Evolutionary conservation across 2,113 vertebrate genomes (phyloP).

Genomic region (Sarotherodon lohbergeri): DNA sequence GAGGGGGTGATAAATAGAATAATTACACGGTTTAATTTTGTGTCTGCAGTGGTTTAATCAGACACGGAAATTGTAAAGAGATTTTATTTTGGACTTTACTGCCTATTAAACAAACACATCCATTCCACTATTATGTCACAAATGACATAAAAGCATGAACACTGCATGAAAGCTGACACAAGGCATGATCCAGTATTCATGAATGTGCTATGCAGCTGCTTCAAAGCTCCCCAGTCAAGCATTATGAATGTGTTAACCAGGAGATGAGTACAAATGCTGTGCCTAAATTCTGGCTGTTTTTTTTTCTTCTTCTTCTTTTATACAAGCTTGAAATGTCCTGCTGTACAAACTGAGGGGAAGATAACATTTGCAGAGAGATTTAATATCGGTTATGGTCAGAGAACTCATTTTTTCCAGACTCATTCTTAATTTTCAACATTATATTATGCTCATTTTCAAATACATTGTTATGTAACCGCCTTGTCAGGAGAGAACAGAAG

Average conservation of each 20-base stretch:
- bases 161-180: conserved; percentile 55
- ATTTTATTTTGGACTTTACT: conserved; percentile 41
- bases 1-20: neutral
- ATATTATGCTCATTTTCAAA: conserved; percentile 28
- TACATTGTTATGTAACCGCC: conserved; percentile 28
- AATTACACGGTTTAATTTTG: conserved; percentile 7
- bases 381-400: conserved; percentile 12
- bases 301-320: neutral
- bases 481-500: conserved; percentile 33
- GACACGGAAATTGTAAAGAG: conserved; percentile 5
- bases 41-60: conserved; percentile 28
- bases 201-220: conserved; percentile 53
- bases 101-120: conserved; percentile 20
- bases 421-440: conserved; percentile 19
- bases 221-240: conserved; percentile 23
- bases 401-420: neutral
- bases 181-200: conserved; percentile 53
- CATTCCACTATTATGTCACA: conserved; percentile 17
- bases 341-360: conserved; percentile 15
- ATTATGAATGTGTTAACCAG: conserved; percentile 66
- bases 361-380: neutral
- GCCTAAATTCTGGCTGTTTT: conserved; percentile 41
- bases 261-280: conserved; percentile 32
- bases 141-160: conserved; percentile 51
- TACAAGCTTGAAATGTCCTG: conserved; percentile 43